These are phyloP conservation scores for Ranitomeya variabilis DNA, from an alignment of 2,113 vertebrate genomes.

Conservation along the genomic window DNA sequence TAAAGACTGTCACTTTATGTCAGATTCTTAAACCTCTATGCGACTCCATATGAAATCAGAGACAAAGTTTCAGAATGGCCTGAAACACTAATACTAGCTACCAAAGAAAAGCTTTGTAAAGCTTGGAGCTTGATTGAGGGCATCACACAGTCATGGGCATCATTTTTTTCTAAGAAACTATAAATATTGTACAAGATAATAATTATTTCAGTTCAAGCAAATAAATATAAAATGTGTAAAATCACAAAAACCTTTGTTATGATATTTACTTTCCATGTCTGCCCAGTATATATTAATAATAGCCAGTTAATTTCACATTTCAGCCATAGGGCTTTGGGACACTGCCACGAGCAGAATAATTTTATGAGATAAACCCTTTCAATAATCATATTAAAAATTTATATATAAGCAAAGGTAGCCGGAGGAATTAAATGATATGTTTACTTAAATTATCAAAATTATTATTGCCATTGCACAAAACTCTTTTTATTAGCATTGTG, in stretches of 20 bases:
- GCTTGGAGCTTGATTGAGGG: no score
- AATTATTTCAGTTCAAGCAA: background rate
- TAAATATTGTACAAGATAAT: background rate
- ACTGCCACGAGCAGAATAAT: conserved; percentile 37
- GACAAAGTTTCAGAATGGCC: no score
- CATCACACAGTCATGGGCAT: no score
- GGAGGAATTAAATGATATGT: conserved; percentile 36
- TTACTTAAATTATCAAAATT: conserved; percentile 30
- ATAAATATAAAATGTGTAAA: background rate
- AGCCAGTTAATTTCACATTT: conserved; percentile 30
- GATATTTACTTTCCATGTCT: background rate
- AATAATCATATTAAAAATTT: conserved; percentile 38
- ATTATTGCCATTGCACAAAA: conserved; percentile 10
- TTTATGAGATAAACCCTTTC: conserved; percentile 37
- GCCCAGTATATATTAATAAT: conserved; percentile 30
- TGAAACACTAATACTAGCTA: no score
- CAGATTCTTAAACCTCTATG: no score
- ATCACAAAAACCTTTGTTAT: background rate
- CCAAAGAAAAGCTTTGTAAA: no score
- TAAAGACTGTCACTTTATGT: no score
- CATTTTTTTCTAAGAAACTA: no score
- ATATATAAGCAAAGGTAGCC: conserved; percentile 48
- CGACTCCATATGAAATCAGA: no score
- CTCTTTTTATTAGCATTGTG: conserved; percentile 11
- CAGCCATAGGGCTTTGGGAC: conserved; percentile 38